Conservation (phyloP, 2,888 invertebrate species). For the Lacanobia wlatinum region DNA sequence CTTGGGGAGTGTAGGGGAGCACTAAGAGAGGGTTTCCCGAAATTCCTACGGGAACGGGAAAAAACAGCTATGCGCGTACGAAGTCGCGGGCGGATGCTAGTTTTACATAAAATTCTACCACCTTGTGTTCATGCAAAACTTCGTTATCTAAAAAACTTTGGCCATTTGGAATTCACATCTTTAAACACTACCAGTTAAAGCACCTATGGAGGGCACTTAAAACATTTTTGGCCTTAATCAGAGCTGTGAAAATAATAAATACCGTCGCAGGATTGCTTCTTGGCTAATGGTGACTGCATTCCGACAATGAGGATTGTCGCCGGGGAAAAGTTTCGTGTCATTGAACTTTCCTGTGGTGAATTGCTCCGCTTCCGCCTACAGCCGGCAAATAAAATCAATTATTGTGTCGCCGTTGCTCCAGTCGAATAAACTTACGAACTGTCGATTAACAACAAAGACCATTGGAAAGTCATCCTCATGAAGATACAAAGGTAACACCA, state of each 20-base stretch:
- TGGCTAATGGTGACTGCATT: conserved; percentile 80
- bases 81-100: too few relatives aligned
- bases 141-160: conserved; percentile 30
- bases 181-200: conserved; percentile 41
- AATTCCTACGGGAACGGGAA: too few relatives aligned
- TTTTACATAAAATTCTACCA: conserved; percentile 3
- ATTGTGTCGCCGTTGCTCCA: conserved; percentile 74
- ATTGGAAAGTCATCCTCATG: conserved; percentile 55
- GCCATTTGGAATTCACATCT: conserved; percentile 36
- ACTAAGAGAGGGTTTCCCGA: too few relatives aligned
- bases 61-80: too few relatives aligned
- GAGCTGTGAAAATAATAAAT: conserved; percentile 71
- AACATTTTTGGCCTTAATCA: conserved; percentile 62
- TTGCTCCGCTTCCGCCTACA: conserved; percentile 81
- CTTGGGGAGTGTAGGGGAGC: too few relatives aligned
- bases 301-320: conserved; percentile 77
- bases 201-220: conserved; percentile 41
- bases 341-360: conserved; percentile 85
- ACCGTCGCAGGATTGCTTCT: conserved; percentile 56
- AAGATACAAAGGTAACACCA: conserved; percentile 59
- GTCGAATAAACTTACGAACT: conserved; percentile 42
- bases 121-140: conserved; percentile 5
- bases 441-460: conserved; percentile 32
- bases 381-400: conserved; percentile 83
- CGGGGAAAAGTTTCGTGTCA: conserved; percentile 80